These are phyloP conservation scores for Galago senegalensis DNA, from an alignment of 2,797 vertebrate species.

Conservation along the genomic window DNA sequence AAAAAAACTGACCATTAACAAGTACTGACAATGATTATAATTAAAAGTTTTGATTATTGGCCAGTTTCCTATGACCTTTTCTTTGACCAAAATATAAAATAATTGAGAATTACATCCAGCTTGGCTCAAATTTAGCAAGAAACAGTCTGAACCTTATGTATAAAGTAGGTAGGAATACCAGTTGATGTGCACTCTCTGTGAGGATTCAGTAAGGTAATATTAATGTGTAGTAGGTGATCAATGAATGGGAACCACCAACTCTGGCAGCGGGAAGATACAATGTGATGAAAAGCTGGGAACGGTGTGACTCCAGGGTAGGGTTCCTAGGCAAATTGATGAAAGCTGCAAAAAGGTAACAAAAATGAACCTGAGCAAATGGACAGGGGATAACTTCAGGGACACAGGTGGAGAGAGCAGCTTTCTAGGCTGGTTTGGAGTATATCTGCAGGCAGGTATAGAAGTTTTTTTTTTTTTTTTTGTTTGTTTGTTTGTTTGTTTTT, in stretches of 20 bases:
- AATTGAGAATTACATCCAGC: constrained; percentile 17
- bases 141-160: background rate
- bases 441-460: background rate
- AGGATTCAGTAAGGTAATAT: background rate
- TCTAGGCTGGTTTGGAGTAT: background rate
- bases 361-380: background rate
- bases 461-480: background rate
- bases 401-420: background rate
- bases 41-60: background rate
- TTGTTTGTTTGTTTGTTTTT: too few relatives aligned
- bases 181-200: background rate
- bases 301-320: background rate
- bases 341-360: background rate
- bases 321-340: background rate
- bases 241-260: background rate
- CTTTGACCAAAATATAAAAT: constrained; percentile 38
- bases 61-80: background rate
- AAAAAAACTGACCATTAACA: constrained; percentile 8
- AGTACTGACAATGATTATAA: background rate
- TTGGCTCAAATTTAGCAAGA: constrained; percentile 1
- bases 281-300: background rate
- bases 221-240: background rate
- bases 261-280: background rate
- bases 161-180: background rate
- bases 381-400: background rate